Conservation (phyloP, 2,113 vertebrate genomes). For the Reinhardtius hippoglossoides region DNA sequence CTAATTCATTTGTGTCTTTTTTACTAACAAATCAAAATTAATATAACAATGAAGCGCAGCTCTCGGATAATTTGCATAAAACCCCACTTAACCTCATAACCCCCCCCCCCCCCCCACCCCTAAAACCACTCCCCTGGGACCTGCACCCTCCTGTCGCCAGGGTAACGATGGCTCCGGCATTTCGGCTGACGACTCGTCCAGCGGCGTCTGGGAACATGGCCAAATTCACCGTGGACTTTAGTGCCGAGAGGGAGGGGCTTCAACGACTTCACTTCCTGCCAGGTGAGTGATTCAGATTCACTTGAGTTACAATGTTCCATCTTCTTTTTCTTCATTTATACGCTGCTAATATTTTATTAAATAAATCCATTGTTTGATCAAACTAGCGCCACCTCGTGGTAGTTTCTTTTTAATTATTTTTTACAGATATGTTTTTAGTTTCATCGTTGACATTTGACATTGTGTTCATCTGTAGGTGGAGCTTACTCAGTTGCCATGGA, state of each 20-base stretch:
- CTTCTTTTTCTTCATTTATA: too few relatives aligned
- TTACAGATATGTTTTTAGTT: too few relatives aligned
- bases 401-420: too few relatives aligned
- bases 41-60: constrained; percentile 6
- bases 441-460: too few relatives aligned
- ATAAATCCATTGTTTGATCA: too few relatives aligned
- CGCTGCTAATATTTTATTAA: too few relatives aligned
- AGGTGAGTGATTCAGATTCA: constrained; percentile 66
- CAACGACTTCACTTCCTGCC: constrained; percentile 90
- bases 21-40: constrained; percentile 22
- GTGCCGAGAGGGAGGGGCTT: constrained; percentile 86
- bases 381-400: too few relatives aligned
- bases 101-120: background rate
- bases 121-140: background rate
- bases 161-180: constrained; percentile 94
- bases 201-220: constrained; percentile 90
- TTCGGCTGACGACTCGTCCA: constrained; percentile 90
- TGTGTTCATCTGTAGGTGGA: background rate
- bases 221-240: constrained; percentile 92
- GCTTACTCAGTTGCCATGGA: too few relatives aligned
- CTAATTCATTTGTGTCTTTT: constrained; percentile 2
- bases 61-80: background rate
- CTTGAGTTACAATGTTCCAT: too few relatives aligned
- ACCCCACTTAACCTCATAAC: constrained; percentile 6
- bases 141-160: constrained; percentile 68